Evolutionary conservation across 2,797 vertebrate genomes (phyloP).

Genomic region (Spinibarbus caldwelli): DNA sequence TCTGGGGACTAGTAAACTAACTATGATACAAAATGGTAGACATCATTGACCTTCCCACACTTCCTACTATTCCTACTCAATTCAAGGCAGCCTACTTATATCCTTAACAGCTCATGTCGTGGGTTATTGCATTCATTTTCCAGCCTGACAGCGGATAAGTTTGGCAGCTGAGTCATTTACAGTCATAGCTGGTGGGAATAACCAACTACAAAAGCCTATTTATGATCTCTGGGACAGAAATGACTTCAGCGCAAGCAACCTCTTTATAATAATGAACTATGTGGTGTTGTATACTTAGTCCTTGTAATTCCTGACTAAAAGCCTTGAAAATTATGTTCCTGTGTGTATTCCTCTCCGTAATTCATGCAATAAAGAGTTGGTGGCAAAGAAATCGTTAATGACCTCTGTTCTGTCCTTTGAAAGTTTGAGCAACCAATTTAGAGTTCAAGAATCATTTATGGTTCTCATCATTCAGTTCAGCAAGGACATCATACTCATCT

Average conservation of each 20-base stretch:
- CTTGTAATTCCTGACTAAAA: background rate
- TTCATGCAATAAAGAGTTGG: background rate
- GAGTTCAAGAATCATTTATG: background rate
- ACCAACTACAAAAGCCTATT: background rate
- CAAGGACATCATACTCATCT: conserved; percentile 14
- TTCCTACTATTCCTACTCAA: background rate
- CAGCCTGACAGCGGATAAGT: background rate
- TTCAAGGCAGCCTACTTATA: background rate
- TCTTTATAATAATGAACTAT: background rate
- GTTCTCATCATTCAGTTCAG: conserved; percentile 1
- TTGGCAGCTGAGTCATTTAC: conserved; percentile 14
- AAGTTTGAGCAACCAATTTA: conserved; percentile 1
- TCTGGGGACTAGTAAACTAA: background rate
- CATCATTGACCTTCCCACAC: background rate
- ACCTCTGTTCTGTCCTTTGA: background rate
- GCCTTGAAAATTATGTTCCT: background rate
- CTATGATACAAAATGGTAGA: background rate
- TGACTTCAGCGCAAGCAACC: background rate
- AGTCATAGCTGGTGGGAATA: background rate
- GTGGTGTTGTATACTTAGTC: background rate
- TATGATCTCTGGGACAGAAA: background rate
- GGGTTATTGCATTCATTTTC: conserved; percentile 22
- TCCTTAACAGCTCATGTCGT: conserved; percentile 24
- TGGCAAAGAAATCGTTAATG: background rate
- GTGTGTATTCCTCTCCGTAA: background rate